phyloP scores from a whole-genome alignment of 2,797 vertebrate species.

The Zalophus californianus region DNA sequence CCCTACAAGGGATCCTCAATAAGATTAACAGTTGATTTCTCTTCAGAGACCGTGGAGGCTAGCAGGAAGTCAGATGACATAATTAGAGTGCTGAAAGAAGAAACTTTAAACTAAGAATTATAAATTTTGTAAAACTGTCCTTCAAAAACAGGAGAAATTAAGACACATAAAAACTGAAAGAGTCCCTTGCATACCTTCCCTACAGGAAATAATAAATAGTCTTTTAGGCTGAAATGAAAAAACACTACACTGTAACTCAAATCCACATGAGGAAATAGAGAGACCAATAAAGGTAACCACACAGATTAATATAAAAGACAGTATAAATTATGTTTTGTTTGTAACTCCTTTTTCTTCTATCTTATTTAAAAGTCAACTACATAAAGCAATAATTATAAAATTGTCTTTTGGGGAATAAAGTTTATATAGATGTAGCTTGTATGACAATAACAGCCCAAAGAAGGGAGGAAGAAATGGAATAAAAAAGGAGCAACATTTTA shows the following conservation, averaged over 20 bases:
- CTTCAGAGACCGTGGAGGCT: not conserved
- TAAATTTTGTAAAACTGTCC: not conserved
- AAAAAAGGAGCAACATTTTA: not conserved
- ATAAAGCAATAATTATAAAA: not conserved
- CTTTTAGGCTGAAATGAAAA: not conserved
- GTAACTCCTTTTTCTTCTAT: not conserved
- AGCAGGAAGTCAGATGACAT: not conserved
- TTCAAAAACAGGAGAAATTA: not conserved
- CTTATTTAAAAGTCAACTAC: not conserved
- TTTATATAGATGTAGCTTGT: not conserved
- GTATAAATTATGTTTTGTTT: not conserved
- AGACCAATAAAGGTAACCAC: not conserved
- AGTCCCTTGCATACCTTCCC: not conserved
- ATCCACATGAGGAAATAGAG: not conserved
- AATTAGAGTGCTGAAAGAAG: not conserved
- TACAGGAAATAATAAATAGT: not conserved
- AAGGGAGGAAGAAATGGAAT: not conserved
- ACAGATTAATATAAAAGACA: not conserved
- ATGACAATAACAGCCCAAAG: not conserved
- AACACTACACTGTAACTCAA: not conserved
- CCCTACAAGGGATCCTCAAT: not conserved
- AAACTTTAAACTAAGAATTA: not conserved
- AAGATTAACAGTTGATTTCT: not conserved
- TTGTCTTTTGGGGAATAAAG: not conserved
- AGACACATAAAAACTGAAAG: not conserved